Percentiles rank a stretch among this genome's conserved stretches.
Conservation (phyloP, 30 jellyfish, hydroid and myxozoan species). For the Chrysaora quinquecirrha region DNA sequence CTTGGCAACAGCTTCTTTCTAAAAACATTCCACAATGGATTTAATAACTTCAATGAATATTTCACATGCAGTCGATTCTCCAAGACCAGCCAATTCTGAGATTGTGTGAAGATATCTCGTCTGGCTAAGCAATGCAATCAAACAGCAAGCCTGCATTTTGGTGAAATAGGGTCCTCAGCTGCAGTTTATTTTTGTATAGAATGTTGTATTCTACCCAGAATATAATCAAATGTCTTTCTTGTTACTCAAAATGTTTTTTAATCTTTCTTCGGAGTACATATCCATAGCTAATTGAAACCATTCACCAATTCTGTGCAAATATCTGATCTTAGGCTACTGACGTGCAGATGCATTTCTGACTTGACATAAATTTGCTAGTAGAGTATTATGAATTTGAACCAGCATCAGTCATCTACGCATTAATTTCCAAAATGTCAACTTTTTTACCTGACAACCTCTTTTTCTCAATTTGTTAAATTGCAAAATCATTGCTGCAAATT, state of each 20-base stretch:
- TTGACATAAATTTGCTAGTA: too few relatives aligned
- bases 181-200: conserved; percentile 13
- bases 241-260: conserved; percentile 44
- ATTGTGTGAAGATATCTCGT: conserved; percentile 37
- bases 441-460: too few relatives aligned
- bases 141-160: conserved; percentile 61
- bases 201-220: conserved; percentile 41
- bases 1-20: conserved; percentile 15
- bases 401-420: too few relatives aligned
- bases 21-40: conserved; percentile 19
- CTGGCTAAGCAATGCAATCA: conserved; percentile 23
- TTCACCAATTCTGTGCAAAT: too few relatives aligned
- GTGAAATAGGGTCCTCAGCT: conserved; percentile 41
- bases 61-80: conserved; percentile 30
- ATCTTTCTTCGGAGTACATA: conserved; percentile 41
- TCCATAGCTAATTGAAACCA: too few relatives aligned
- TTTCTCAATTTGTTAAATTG: too few relatives aligned
- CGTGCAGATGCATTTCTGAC: too few relatives aligned
- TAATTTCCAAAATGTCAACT: too few relatives aligned
- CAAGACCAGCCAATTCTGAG: conserved; percentile 47
- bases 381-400: too few relatives aligned
- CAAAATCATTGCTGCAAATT: too few relatives aligned
- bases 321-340: too few relatives aligned
- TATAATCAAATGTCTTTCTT: conserved; percentile 23
- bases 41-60: conserved; percentile 31